Evolutionary conservation across 1,140 invertebrate species (phyloP).

Genomic region (Diabrotica virgifera): DNA sequence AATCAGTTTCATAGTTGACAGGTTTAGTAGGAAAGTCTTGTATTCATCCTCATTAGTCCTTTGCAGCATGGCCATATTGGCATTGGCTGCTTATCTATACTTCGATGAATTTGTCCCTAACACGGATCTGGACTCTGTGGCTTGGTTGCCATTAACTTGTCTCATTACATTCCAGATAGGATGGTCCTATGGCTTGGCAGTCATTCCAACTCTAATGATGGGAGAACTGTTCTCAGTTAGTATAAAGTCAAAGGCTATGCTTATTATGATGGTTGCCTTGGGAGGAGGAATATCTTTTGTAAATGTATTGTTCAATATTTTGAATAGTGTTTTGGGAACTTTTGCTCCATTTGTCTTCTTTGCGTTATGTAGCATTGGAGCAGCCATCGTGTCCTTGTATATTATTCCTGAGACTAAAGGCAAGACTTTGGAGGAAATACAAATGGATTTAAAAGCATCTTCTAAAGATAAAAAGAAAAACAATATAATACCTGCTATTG

Average conservation of each 20-base stretch:
- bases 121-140: slow-evolving; percentile 37
- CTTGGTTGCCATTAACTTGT: slow-evolving; percentile 37
- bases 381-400: slow-evolving; percentile 73
- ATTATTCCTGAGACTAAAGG: slow-evolving; percentile 71
- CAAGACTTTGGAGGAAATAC: slow-evolving; percentile 71
- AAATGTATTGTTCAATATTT: slow-evolving; percentile 43
- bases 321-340: slow-evolving; percentile 57
- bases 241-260: slow-evolving; percentile 36
- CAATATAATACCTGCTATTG: no score
- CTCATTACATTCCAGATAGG: slow-evolving; percentile 33
- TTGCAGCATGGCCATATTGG: slow-evolving; percentile 32
- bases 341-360: slow-evolving; percentile 80
- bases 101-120: slow-evolving; percentile 16
- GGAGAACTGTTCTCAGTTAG: slow-evolving; percentile 41
- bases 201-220: slow-evolving; percentile 39
- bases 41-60: slow-evolving; percentile 25
- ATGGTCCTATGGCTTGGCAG: slow-evolving; percentile 34
- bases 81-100: slow-evolving; percentile 52
- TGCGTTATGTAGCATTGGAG: slow-evolving; percentile 66
- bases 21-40: slow-evolving; percentile 23
- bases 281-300: slow-evolving; percentile 38
- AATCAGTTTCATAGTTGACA: slow-evolving; percentile 4
- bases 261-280: slow-evolving; percentile 27
- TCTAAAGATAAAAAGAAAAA: no score
- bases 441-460: slow-evolving; percentile 56